phyloP scores from a whole-genome alignment of 2,113 vertebrate species.

The Callopanchax toddi region DNA sequence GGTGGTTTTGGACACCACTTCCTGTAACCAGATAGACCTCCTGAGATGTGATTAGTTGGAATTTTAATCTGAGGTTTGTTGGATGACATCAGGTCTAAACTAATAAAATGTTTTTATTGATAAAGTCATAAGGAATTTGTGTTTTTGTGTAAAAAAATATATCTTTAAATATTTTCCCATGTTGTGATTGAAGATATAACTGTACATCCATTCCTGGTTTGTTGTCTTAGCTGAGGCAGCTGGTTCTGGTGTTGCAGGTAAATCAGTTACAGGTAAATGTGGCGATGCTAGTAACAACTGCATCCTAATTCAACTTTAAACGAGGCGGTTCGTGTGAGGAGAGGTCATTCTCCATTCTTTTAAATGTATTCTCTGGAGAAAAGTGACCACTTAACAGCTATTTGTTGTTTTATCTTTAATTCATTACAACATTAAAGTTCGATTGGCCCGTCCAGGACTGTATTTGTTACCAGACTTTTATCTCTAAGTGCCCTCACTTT shows the following conservation, averaged over 20 bases:
- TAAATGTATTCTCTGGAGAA: neutral
- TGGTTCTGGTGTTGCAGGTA: neutral
- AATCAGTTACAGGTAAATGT: neutral
- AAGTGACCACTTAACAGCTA: neutral
- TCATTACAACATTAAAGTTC: slow-evolving; percentile 32
- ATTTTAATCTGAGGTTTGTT: too few species aligned
- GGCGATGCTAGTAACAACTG: neutral
- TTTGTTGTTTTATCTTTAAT: slow-evolving; percentile 42
- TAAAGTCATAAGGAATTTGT: too few species aligned
- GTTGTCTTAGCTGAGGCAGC: neutral
- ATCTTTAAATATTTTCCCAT: too few species aligned
- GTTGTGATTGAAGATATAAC: neutral
- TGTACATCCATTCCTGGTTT: neutral
- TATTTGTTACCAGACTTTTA: slow-evolving; percentile 4
- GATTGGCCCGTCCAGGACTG: slow-evolving; percentile 1
- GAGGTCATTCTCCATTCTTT: slow-evolving; percentile 3
- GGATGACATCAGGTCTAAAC: too few species aligned
- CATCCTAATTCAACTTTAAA: neutral
- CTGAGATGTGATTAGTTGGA: too few species aligned
- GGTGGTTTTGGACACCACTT: neutral
- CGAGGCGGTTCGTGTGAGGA: neutral
- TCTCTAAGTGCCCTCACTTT: slow-evolving; percentile 5
- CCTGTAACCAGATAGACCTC: neutral
- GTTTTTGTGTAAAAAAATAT: too few species aligned
- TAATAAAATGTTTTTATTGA: too few species aligned